These are phyloP conservation scores for Vidua macroura DNA, from an alignment of 2,113 vertebrate genomes.

Conservation along the genomic window DNA sequence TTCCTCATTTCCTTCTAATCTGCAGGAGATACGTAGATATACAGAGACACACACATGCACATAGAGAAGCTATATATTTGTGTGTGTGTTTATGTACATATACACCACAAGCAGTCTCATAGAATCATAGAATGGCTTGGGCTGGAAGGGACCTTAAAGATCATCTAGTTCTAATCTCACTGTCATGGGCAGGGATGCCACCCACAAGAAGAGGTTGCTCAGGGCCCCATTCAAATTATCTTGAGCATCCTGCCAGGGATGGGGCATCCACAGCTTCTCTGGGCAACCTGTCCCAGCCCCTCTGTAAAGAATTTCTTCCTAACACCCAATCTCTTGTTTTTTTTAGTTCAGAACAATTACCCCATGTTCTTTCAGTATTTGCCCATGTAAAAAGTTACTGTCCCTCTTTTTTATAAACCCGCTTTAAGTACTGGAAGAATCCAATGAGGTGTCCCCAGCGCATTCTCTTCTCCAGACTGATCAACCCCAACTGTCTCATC, in stretches of 20 bases:
- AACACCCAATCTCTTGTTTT: not conserved
- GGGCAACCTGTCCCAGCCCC: not conserved
- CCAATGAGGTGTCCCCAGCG: not conserved
- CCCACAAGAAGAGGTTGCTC: not conserved
- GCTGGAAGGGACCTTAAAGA: not conserved
- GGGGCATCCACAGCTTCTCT: not conserved
- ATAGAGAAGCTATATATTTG: not conserved
- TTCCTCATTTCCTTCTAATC: not conserved
- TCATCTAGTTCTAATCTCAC: not conserved
- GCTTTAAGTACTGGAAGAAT: not conserved
- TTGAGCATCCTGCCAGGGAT: not conserved
- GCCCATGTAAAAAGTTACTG: not conserved
- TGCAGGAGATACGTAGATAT: not conserved
- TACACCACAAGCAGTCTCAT: not conserved
- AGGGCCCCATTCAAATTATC: not conserved
- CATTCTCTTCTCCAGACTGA: not conserved
- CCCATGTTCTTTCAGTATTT: not conserved
- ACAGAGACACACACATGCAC: rapidly evolving
- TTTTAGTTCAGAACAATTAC: not conserved
- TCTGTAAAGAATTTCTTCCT: not conserved
- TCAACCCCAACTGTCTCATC: not conserved
- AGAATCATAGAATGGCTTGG: not conserved
- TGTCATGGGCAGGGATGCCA: not conserved
- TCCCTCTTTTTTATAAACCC: not conserved
- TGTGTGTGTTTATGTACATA: rapidly evolving